Evolutionary conservation across 2,113 vertebrate species (phyloP).

Genomic region (Ctenomys sociabilis): DNA sequence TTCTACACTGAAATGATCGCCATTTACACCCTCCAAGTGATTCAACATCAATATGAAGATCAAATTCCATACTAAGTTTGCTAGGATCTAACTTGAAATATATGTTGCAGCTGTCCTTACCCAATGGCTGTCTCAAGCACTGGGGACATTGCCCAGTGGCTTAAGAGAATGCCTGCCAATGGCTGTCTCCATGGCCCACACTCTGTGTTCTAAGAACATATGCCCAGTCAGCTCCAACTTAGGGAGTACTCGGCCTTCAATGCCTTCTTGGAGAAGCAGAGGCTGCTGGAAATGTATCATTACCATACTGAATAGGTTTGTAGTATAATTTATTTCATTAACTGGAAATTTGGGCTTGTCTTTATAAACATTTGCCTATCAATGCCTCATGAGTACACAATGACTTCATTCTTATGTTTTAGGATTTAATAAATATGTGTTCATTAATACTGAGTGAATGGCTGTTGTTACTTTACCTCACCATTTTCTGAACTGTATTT

Average conservation of each 20-base stretch:
- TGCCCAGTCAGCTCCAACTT: neutral
- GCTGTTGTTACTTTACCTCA: slow-evolving; percentile 7
- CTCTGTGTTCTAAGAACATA: neutral
- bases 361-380: neutral
- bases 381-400: neutral
- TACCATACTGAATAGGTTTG: neutral
- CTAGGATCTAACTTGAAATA: neutral
- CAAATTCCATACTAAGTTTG: neutral
- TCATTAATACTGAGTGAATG: slow-evolving; percentile 3
- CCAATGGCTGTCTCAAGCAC: neutral
- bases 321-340: neutral
- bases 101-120: neutral
- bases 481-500: neutral
- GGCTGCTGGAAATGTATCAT: neutral
- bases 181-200: neutral
- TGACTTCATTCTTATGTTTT: neutral
- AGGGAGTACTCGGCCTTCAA: neutral
- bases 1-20: neutral
- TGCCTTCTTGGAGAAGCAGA: neutral
- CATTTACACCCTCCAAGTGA: neutral
- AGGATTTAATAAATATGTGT: neutral
- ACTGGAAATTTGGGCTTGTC: neutral
- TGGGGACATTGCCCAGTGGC: too few relatives aligned
- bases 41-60: neutral
- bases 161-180: too few relatives aligned